Evolutionary conservation across 2,888 invertebrate genomes (phyloP).

Genomic region (Oxytorus armatus): DNA sequence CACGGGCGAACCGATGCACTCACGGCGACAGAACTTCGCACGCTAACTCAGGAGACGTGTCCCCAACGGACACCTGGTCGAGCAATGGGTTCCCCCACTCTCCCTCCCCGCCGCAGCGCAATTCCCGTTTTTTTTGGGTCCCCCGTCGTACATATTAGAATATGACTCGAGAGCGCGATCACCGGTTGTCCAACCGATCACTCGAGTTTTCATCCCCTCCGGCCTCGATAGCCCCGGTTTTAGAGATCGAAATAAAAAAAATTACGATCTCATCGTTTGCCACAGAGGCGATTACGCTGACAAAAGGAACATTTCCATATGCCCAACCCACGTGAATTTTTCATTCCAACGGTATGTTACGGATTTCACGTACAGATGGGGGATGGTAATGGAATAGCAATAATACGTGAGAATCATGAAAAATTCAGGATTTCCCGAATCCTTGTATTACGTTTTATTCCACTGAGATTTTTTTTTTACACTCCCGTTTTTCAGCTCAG

Average conservation of each 20-base stretch:
- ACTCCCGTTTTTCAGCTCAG: background rate
- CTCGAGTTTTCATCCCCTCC: background rate
- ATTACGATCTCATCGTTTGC: conserved; percentile 10
- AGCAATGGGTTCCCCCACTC: no score
- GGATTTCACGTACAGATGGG: background rate
- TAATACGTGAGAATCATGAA: conserved; percentile 1
- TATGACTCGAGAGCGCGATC: conserved; percentile 1
- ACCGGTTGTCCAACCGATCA: conserved; percentile 8
- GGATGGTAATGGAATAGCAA: background rate
- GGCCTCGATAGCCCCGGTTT: no score
- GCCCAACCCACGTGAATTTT: background rate
- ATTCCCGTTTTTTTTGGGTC: no score
- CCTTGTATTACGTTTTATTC: background rate
- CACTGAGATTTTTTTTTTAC: background rate
- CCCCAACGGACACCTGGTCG: no score
- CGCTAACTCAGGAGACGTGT: no score
- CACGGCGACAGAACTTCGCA: no score
- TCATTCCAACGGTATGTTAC: background rate
- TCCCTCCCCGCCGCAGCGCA: no score
- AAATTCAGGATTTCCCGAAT: conserved; percentile 2
- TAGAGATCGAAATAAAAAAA: conserved; percentile 19
- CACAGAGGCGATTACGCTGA: conserved; percentile 3
- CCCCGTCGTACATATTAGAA: no score
- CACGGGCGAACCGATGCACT: no score
- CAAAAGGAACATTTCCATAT: conserved; percentile 24